These are phyloP conservation scores for Conus betulinus DNA, from an alignment of 1,140 invertebrate species.

Conservation along the genomic window DNA sequence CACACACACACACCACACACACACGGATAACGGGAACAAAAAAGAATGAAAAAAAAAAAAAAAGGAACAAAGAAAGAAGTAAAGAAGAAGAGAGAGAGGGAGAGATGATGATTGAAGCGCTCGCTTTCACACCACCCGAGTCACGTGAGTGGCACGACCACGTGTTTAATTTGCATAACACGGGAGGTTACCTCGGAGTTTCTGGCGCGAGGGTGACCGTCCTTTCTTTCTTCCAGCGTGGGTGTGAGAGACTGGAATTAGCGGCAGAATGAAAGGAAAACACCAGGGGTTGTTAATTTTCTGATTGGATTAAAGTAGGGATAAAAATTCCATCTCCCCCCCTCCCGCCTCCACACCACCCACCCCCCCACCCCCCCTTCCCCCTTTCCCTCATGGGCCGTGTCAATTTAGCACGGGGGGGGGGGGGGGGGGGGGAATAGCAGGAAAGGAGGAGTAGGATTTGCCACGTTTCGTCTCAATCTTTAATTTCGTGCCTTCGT, in stretches of 20 bases:
- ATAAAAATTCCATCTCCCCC: neutral
- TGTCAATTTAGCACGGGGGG: neutral
- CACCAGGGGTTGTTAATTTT: slow-evolving; percentile 6
- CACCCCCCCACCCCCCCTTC: neutral
- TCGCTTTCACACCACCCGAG: neutral
- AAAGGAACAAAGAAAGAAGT: neutral
- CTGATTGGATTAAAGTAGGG: slow-evolving; percentile 27
- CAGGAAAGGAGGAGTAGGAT: neutral
- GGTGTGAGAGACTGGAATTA: slow-evolving; percentile 23
- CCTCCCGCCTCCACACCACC: neutral
- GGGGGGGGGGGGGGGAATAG: neutral
- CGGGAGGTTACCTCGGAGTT: neutral
- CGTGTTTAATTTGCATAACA: slow-evolving; percentile 26
- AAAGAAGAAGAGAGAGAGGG: neutral
- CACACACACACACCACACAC: neutral
- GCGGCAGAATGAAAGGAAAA: slow-evolving; percentile 9
- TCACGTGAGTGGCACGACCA: slow-evolving; percentile 12
- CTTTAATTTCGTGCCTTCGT: neutral
- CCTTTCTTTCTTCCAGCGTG: neutral
- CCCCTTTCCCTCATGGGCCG: neutral
- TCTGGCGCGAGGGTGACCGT: neutral
- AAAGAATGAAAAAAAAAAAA: neutral
- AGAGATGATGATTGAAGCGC: neutral
- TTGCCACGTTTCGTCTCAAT: neutral
- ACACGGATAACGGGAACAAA: neutral